These are phyloP conservation scores for Xenus cinereus DNA, from an alignment of 2,113 vertebrate species.

Conservation along the genomic window DNA sequence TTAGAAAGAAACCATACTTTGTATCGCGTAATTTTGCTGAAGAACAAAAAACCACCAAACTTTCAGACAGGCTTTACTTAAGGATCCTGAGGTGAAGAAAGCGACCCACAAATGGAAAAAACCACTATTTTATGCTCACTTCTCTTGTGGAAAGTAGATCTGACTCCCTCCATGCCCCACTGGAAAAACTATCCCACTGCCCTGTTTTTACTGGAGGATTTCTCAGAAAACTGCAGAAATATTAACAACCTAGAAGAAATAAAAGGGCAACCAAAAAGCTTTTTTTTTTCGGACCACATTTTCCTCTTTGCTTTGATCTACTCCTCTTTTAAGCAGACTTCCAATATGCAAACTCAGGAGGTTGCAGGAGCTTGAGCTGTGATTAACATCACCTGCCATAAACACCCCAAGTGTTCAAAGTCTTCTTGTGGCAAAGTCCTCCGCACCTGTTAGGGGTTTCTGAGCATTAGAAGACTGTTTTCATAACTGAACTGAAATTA, in stretches of 20 bases:
- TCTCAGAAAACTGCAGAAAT: constrained; percentile 4
- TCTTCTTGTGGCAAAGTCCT: neutral
- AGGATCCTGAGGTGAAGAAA: neutral
- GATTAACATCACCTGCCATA: neutral
- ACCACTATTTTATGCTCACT: neutral
- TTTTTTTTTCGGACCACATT: neutral
- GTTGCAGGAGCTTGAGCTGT: neutral
- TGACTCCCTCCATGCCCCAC: neutral
- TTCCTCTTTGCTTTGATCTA: neutral
- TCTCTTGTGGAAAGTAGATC: neutral
- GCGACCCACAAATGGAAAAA: neutral
- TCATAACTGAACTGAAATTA: neutral
- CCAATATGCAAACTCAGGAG: neutral
- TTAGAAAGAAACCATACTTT: neutral
- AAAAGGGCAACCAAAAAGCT: neutral
- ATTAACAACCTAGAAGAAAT: neutral
- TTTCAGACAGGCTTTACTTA: neutral
- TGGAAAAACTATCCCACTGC: neutral
- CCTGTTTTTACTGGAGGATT: neutral
- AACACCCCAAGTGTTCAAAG: neutral
- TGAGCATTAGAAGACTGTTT: neutral
- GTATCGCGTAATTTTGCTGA: neutral
- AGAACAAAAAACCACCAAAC: neutral
- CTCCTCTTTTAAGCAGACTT: neutral
- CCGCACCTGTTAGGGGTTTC: neutral